Base-by-base conservation (phyloP, 1,140 invertebrate species). In the Lerema accius region DNA sequence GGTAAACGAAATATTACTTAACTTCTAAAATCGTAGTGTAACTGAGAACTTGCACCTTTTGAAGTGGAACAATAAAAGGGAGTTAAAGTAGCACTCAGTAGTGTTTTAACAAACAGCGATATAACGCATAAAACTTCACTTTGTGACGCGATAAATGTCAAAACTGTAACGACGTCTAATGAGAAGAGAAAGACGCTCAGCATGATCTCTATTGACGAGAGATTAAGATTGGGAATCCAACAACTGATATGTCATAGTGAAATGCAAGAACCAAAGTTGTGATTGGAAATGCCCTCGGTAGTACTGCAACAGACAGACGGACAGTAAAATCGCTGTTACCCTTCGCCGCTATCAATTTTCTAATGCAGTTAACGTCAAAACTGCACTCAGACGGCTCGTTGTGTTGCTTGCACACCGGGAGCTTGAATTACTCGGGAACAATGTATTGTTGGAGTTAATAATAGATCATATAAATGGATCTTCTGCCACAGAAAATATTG, bases 331-430 rank as follows among this genome's bases (percentile, higher is more conserved):
- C 42, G 63, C 62, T 53, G 50, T 72, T 72, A 71, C 67, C 65
- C 69, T 74, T 74, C 62, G 45, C 46, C 16, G 67, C 75, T 69
- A 82, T 80, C 70, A 80, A 78, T 80, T 73, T 70, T 65, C 62
- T 71, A 63, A 67, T 69, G 71, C 73, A 77, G 72, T 78, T 78
- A 79, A 79, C 63, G 78, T 77, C 74, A 71, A 35, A 63, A 63
- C 62, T 74, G 65, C 65, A 63, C 16, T 61, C 62, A 45, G 53
- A 56, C 40, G 15, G 45, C 7, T 15, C 9, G 50, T 55, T 48
- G 14, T 23, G 45, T 15, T 39, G 46, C 11, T 15, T 39, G 17
- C 43, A 55, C 61, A 55, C 50, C 19, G 40, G 10, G 39, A 43
- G 23, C 39, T 28, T 28, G 28, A 35, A 49, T 46, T 23, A 46